Percentiles rank a stretch among this genome's conserved stretches.
Evolutionary conservation across 2,113 vertebrate genomes (phyloP).

Genomic region (Erythrolamprus reginae): DNA sequence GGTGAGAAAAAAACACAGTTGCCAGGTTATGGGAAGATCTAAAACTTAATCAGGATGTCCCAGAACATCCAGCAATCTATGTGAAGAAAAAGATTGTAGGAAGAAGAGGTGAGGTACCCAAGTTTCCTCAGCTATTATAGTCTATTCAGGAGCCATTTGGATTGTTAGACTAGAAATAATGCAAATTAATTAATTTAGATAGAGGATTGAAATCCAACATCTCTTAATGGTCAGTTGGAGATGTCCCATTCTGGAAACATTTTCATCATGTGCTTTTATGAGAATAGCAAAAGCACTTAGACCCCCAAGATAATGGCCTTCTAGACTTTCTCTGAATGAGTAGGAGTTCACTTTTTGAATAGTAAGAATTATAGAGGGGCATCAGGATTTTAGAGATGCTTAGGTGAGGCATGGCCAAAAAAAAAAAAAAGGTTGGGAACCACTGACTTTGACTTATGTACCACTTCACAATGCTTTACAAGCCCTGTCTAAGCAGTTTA

Average conservation of each 20-base stretch:
- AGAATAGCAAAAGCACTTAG: neutral
- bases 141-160: neutral
- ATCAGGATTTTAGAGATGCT: too few relatives aligned
- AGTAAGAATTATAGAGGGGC: too few relatives aligned
- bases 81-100: neutral
- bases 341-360: too few relatives aligned
- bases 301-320: too few relatives aligned
- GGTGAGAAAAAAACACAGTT: neutral
- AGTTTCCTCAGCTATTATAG: neutral
- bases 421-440: too few relatives aligned
- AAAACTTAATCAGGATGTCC: neutral
- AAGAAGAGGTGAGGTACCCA: neutral
- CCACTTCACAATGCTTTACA: too few relatives aligned
- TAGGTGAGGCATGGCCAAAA: too few relatives aligned
- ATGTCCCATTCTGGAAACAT: neutral
- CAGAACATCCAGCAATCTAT: neutral
- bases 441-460: too few relatives aligned
- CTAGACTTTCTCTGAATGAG: too few relatives aligned
- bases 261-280: neutral
- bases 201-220: neutral
- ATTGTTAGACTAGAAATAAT: neutral
- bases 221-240: neutral
- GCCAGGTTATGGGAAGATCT: neutral
- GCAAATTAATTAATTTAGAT: neutral
- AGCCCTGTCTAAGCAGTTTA: too few relatives aligned